Percentiles rank a stretch among this genome's conserved stretches.
These are phyloP conservation scores for Thamnaconus septentrionalis DNA, from an alignment of 2,113 vertebrate species.

Conservation along the genomic window DNA sequence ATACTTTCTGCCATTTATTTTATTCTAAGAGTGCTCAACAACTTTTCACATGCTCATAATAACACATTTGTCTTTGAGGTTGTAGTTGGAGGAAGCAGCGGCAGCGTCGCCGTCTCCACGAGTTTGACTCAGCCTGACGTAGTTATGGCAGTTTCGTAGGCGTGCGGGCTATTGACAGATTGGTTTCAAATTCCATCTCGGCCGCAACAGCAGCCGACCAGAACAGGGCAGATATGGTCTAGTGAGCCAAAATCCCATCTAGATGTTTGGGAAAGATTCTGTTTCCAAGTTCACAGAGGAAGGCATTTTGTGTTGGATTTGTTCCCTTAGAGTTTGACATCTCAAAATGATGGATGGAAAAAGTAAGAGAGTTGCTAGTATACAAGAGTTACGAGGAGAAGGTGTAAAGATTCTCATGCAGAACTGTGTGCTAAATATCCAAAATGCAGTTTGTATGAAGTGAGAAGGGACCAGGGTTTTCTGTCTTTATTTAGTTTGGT, in stretches of 20 bases:
- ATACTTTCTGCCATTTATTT: too few relatives aligned
- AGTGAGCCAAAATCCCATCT: conserved; percentile 36
- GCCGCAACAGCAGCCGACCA: conserved; percentile 35
- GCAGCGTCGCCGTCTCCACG: conserved; percentile 17
- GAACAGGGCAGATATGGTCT: conserved; percentile 40
- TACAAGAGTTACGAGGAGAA: too few relatives aligned
- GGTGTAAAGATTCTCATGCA: too few relatives aligned
- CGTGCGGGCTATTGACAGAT: conserved; percentile 39
- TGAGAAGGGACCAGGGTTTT: too few relatives aligned
- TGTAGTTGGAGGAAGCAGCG: neutral
- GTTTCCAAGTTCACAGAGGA: conserved; percentile 5
- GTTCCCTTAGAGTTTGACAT: neutral
- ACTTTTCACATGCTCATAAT: too few relatives aligned
- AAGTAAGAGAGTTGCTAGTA: too few relatives aligned
- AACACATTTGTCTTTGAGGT: neutral
- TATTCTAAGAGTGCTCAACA: too few relatives aligned
- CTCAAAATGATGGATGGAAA: neutral
- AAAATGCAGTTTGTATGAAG: too few relatives aligned
- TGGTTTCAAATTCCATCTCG: conserved; percentile 41
- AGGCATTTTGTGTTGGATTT: conserved; percentile 12
- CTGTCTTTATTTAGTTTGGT: too few relatives aligned
- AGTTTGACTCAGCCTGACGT: conserved; percentile 23
- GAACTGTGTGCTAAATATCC: too few relatives aligned
- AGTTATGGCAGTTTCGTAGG: conserved; percentile 33
- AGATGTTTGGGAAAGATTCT: conserved; percentile 27